These are phyloP conservation scores for Papilio polytes DNA, from an alignment of 1,140 invertebrate species.

Conservation along the genomic window DNA sequence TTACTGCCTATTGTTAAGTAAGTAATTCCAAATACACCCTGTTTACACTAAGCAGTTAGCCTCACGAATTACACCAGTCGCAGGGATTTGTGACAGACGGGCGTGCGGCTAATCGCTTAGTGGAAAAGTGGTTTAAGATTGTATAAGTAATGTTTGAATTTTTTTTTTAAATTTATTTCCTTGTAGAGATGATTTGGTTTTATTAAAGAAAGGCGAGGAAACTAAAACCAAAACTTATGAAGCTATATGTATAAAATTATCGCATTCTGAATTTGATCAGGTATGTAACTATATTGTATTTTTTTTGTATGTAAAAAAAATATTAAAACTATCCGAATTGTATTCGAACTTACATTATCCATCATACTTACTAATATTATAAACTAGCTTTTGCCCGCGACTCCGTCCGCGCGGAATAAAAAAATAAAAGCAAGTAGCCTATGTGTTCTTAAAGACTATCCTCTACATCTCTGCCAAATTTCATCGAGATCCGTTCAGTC, in stretches of 20 bases:
- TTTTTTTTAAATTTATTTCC: conserved; percentile 44
- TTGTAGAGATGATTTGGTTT: conserved; percentile 86
- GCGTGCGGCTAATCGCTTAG: neutral
- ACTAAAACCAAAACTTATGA: conserved; percentile 93
- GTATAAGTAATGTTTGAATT: neutral
- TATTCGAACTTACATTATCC: too few species aligned
- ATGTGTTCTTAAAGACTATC: too few species aligned
- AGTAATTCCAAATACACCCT: neutral
- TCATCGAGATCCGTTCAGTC: too few species aligned
- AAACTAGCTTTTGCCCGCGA: too few species aligned
- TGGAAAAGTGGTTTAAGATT: neutral
- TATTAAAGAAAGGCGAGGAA: conserved; percentile 94
- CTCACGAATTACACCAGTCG: too few species aligned
- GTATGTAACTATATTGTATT: conserved; percentile 44
- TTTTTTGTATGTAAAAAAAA: too few species aligned
- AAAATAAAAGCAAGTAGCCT: too few species aligned
- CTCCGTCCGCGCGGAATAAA: too few species aligned
- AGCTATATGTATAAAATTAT: conserved; percentile 88
- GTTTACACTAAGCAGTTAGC: too few species aligned
- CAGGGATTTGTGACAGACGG: neutral
- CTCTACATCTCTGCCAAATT: too few species aligned
- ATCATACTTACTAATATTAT: too few species aligned
- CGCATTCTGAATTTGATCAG: conserved; percentile 54
- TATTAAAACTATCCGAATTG: too few species aligned
- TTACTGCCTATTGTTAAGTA: conserved; percentile 87